These are phyloP conservation scores for Stichodactyla helianthus DNA, from an alignment of 64 coral and sea anemone species.

Conservation along the genomic window DNA sequence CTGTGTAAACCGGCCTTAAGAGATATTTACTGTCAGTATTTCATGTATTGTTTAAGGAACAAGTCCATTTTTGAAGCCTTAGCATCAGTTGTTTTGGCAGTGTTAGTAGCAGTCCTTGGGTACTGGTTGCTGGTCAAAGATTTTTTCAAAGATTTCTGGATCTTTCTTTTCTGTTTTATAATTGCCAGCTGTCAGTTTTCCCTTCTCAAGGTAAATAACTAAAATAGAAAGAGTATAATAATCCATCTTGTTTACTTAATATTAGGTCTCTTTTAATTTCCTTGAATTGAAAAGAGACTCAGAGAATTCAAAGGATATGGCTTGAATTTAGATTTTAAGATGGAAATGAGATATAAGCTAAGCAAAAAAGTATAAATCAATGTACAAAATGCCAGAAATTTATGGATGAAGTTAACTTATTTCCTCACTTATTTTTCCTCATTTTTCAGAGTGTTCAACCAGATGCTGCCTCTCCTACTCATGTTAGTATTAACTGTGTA, in stretches of 20 bases:
- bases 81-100: slow-evolving; percentile 73
- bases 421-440: not conserved
- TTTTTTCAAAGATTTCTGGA: slow-evolving; percentile 94
- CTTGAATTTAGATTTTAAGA: too few species aligned
- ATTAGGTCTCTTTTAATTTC: not conserved
- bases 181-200: slow-evolving; percentile 96
- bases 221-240: too few species aligned
- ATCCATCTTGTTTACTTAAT: too few species aligned
- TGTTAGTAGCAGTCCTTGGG: slow-evolving; percentile 81
- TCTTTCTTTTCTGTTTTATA: slow-evolving; percentile 97
- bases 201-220: slow-evolving; percentile 65
- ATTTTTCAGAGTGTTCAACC: slow-evolving; percentile 92
- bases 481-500: slow-evolving; percentile 66
- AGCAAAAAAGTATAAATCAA: too few species aligned
- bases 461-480: slow-evolving; percentile 93
- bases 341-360: too few species aligned
- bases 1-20: too few species aligned
- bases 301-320: too few species aligned
- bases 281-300: too few species aligned
- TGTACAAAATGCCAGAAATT: not conserved
- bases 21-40: not conserved
- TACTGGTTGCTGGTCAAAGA: slow-evolving; percentile 87
- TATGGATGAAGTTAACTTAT: not conserved
- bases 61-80: slow-evolving; percentile 78
- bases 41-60: slow-evolving; percentile 49